Base-by-base conservation (phyloP, 2,888 invertebrate species). In the Alentia gelatinosa region DNA sequence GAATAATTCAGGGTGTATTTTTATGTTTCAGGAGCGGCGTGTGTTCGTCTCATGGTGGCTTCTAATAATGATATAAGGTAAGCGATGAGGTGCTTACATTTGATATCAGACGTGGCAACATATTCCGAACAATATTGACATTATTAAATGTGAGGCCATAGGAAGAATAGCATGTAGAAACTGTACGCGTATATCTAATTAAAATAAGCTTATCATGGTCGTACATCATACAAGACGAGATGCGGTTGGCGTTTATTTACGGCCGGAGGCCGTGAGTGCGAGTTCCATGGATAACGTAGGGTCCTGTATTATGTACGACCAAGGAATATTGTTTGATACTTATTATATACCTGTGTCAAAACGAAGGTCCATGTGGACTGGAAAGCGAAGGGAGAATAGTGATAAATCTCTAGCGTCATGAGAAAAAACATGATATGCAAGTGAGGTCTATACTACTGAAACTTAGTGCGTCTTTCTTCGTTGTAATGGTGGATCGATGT, bases 31-130 rank as follows among this genome's bases (percentile, higher is more conserved):
- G 68, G 68, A 12, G 68, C 68, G 12, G 68, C 19, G 26, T 68
- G 68, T 30, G 30, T 68, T 12, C 68, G 68, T 12, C 30, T 68
- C 68, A 68, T 68, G 68, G 68, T 30, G 68, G 33, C 33, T 30
- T 68, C 68, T 30, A 68, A 68, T 68, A 68, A 68, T 26, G 68
- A 68, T 68, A 68, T 30, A 68, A 68, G 68, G 68, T 68, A 68
- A 30, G 68, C 30, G n/a, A 15, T 30, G 26, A 33, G 26, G 3
- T 7, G 30, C 12, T 68, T 30, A 68, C 30, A 30, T 68, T 30
- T 30, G 1, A 26, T 9, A 68, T 30, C 12, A 5, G 4, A 63
- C 9, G 12, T 63, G 15, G n/a, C n/a, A 4, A 23, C 15, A 12
- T 30, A 26, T 68, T 30, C 68, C 23, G 3, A 30, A 26, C 30